Conservation (phyloP, 2,797 vertebrate genomes). For the Sternotherus odoratus region DNA sequence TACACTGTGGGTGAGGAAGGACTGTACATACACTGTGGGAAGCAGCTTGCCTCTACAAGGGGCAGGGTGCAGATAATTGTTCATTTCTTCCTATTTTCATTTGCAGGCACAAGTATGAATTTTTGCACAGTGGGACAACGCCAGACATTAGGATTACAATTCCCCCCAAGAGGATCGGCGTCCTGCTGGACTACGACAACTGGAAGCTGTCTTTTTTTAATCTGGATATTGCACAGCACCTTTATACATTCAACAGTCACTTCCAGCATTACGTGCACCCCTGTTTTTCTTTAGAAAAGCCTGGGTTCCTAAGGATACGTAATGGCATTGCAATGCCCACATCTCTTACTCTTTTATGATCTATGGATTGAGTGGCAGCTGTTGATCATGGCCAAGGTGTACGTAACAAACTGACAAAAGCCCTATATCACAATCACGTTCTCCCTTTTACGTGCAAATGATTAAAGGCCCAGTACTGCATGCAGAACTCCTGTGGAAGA, state of each 20-base stretch:
- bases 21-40: neutral
- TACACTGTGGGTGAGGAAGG: accelerated
- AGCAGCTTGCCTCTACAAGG: neutral
- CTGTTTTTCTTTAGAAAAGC: slow-evolving; percentile 92
- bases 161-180: slow-evolving; percentile 86
- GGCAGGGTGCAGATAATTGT: neutral
- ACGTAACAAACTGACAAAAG: neutral
- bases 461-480: too few species aligned
- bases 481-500: neutral
- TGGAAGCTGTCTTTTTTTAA: slow-evolving; percentile 92
- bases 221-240: slow-evolving; percentile 87
- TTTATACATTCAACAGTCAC: slow-evolving; percentile 86
- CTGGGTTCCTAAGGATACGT: slow-evolving; percentile 85
- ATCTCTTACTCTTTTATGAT: slow-evolving; percentile 59
- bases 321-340: slow-evolving; percentile 83
- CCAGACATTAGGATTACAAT: slow-evolving; percentile 92
- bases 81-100: slow-evolving; percentile 8
- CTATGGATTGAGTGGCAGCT: neutral
- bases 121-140: slow-evolving; percentile 88
- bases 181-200: slow-evolving; percentile 89
- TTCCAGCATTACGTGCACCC: slow-evolving; percentile 88
- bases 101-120: slow-evolving; percentile 92
- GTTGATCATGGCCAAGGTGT: neutral
- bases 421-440: neutral
- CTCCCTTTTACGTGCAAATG: neutral